phyloP scores from a whole-genome alignment of 1,140 invertebrate genomes.

The Orussus abietinus region DNA sequence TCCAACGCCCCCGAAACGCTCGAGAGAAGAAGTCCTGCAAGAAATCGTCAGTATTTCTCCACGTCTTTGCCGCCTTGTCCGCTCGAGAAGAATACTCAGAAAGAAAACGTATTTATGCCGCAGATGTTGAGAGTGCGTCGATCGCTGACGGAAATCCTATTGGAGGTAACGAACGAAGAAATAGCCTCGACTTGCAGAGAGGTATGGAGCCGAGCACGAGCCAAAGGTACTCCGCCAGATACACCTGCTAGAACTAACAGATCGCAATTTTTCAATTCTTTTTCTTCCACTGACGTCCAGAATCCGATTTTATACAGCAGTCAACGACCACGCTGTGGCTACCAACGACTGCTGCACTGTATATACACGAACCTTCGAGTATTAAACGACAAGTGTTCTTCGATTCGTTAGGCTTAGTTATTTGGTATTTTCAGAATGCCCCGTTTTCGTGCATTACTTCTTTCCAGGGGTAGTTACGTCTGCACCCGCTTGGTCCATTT shows the following conservation, averaged over 20 bases:
- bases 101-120: conserved; percentile 21
- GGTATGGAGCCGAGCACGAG: conserved; percentile 60
- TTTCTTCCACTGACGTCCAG: conserved; percentile 20
- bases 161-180: conserved; percentile 90
- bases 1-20: conserved; percentile 30
- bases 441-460: conserved; percentile 31
- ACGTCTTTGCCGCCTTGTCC: conserved; percentile 12
- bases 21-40: conserved; percentile 55
- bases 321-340: conserved; percentile 25
- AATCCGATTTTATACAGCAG: conserved; percentile 25
- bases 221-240: conserved; percentile 64
- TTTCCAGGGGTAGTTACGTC: conserved; percentile 31
- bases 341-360: conserved; percentile 33
- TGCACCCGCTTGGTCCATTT: no score
- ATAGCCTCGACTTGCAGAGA: conserved; percentile 78
- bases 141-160: conserved; percentile 84
- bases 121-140: conserved; percentile 86
- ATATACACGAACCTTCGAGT: conserved; percentile 33
- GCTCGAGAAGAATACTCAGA: conserved; percentile 1
- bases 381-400: conserved; percentile 44
- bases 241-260: conserved; percentile 43
- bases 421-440: conserved; percentile 44
- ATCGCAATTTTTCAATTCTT: not conserved
- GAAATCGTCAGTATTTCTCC: conserved; percentile 41
- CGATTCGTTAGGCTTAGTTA: conserved; percentile 43